phyloP scores from a whole-genome alignment of 2,888 invertebrate genomes.

The Ellobium chinense region DNA sequence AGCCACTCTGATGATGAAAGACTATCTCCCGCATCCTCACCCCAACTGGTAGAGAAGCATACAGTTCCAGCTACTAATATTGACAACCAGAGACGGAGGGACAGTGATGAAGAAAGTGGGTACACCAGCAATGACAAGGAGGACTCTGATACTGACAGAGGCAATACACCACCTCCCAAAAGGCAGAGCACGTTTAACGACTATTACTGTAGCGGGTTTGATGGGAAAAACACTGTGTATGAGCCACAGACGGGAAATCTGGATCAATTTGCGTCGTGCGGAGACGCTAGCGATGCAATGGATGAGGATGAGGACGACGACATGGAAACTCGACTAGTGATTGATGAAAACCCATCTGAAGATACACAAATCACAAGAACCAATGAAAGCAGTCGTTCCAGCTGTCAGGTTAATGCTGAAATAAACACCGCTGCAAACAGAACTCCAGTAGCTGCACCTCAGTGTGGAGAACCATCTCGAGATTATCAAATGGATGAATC shows the following conservation, averaged over 20 bases:
- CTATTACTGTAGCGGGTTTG: conserved; percentile 31
- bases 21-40: background rate
- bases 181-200: background rate
- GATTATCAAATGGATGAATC: background rate
- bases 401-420: background rate
- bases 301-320: conserved; percentile 20
- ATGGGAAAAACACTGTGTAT: conserved; percentile 22
- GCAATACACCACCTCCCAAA: background rate
- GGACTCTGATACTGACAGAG: background rate
- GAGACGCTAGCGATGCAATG: background rate
- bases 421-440: background rate
- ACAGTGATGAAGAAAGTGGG: conserved; percentile 41
- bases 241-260: background rate
- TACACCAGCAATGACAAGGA: conserved; percentile 31
- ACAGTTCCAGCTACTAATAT: background rate
- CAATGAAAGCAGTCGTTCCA: background rate
- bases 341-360: background rate
- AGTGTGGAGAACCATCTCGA: background rate
- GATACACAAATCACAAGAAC: background rate
- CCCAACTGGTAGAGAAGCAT: background rate
- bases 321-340: background rate
- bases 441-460: background rate
- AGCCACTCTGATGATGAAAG: background rate
- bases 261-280: background rate
- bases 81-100: background rate